These are phyloP conservation scores for Eupeodes latifasciatus DNA, from an alignment of 2,888 invertebrate species.

Conservation along the genomic window DNA sequence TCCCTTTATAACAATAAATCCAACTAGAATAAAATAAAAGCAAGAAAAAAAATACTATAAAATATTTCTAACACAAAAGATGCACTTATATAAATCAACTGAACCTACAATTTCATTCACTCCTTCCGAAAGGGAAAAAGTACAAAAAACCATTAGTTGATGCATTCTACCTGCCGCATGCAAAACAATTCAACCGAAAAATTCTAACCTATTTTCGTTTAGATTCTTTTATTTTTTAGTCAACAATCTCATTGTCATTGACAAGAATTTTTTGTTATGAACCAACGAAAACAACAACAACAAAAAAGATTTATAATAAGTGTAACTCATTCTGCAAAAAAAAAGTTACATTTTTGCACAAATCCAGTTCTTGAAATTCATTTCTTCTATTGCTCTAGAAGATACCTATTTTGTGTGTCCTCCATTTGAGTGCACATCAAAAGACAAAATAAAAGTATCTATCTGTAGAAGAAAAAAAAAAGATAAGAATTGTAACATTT, in stretches of 20 bases:
- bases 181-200: constrained; percentile 54
- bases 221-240: constrained; percentile 32
- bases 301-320: constrained; percentile 1
- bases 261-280: constrained; percentile 15
- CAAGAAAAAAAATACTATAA: constrained; percentile 5
- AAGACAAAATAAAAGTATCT: constrained; percentile 10
- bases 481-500: constrained; percentile 58
- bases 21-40: constrained; percentile 6
- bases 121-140: constrained; percentile 46
- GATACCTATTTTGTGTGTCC: constrained; percentile 15
- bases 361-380: constrained; percentile 58
- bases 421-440: constrained; percentile 49
- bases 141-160: constrained; percentile 16
- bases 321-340: constrained; percentile 46
- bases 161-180: constrained; percentile 61
- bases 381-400: background rate
- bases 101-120: constrained; percentile 6
- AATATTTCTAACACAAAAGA: constrained; percentile 64
- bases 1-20: constrained; percentile 25
- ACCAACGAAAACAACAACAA: constrained; percentile 17
- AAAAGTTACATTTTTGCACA: constrained; percentile 60
- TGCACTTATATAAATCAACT: constrained; percentile 71
- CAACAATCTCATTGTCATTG: constrained; percentile 58
- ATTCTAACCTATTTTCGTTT: constrained; percentile 53
- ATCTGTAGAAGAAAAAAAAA: background rate